These are phyloP conservation scores for Netelia fuscicornis DNA, from an alignment of 2,888 invertebrate genomes.

Conservation along the genomic window DNA sequence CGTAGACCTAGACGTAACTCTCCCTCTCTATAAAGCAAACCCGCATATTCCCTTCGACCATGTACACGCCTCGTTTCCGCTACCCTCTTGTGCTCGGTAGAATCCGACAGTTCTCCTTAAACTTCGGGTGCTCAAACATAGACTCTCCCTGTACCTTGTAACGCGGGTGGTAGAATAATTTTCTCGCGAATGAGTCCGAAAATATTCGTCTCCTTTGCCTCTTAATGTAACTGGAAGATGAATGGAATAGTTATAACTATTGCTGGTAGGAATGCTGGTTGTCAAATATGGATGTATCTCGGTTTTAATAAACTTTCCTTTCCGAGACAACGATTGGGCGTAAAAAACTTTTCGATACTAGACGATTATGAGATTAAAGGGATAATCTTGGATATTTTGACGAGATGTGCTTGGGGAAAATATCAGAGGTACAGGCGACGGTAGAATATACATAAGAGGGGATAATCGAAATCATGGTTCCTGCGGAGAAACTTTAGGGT, in stretches of 20 bases:
- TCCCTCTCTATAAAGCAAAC: constrained; percentile 50
- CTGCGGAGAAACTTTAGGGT: constrained; percentile 5
- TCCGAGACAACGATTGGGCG: neutral
- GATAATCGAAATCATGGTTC: constrained; percentile 32
- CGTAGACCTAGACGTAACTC: constrained; percentile 49
- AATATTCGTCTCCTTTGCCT: constrained; percentile 23
- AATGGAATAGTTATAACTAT: constrained; percentile 22
- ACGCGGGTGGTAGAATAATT: constrained; percentile 52
- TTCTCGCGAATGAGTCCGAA: constrained; percentile 11
- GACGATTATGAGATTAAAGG: neutral
- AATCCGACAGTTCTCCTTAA: constrained; percentile 40
- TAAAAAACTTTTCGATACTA: neutral
- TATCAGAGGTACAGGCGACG: neutral
- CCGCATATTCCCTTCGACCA: constrained; percentile 63
- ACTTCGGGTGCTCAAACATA: constrained; percentile 48
- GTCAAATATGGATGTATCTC: neutral
- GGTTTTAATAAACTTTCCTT: constrained; percentile 4
- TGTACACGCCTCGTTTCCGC: constrained; percentile 21
- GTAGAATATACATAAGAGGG: neutral
- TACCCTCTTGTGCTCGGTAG: constrained; percentile 2
- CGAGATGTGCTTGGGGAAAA: neutral
- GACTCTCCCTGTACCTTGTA: constrained; percentile 18
- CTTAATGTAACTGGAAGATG: constrained; percentile 12
- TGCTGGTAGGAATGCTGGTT: constrained; percentile 11
- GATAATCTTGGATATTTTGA: neutral